Conservation (phyloP, 2,113 vertebrate species). For the Heterochromis multidens region DNA sequence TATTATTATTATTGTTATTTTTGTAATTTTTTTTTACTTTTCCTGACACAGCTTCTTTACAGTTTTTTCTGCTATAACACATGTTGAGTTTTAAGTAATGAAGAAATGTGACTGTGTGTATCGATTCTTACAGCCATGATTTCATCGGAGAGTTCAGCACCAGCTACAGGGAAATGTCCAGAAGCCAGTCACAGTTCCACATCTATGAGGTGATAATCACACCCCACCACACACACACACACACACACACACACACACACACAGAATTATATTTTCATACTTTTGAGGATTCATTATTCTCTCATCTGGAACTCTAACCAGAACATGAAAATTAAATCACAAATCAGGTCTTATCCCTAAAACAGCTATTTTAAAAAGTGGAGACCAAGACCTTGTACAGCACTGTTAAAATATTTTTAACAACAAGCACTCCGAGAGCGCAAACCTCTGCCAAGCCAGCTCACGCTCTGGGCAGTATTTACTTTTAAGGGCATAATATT, state of each 20-base stretch:
- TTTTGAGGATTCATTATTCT: not conserved
- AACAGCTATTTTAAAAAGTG: not conserved
- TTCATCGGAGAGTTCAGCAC: conserved; percentile 98
- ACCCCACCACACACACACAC: not conserved
- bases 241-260: not conserved
- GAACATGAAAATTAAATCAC: not conserved
- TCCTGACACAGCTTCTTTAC: not conserved
- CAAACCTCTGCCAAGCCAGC: too few species aligned
- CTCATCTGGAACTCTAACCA: not conserved
- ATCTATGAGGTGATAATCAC: conserved; percentile 86
- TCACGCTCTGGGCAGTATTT: too few species aligned
- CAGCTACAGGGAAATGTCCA: conserved; percentile 93
- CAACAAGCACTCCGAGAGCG: too few species aligned
- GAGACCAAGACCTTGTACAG: not conserved
- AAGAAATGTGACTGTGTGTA: not conserved
- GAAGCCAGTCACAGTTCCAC: conserved; percentile 94
- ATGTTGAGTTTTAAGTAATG: not conserved
- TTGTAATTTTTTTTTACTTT: not conserved
- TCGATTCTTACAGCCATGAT: conserved; percentile 83
- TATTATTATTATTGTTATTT: not conserved
- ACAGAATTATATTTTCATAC: not conserved
- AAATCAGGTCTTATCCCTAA: not conserved
- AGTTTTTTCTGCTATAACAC: not conserved
- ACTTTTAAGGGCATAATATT: too few species aligned
- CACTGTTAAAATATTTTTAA: not conserved